phyloP scores from a whole-genome alignment of 2,888 invertebrate species.

The Xestia rhomboidea region DNA sequence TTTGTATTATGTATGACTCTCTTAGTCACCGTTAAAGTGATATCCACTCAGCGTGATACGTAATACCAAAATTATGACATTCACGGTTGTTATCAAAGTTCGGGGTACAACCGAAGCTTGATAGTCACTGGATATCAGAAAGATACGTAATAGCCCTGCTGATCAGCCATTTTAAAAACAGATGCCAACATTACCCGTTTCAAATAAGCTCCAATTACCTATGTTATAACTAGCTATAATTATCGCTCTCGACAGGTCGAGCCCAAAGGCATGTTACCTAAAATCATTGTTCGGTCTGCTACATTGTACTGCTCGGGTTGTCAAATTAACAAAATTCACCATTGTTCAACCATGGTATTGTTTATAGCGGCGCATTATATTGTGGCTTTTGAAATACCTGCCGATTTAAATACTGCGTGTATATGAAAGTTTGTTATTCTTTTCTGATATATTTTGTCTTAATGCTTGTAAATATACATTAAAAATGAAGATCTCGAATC shows the following conservation, averaged over 20 bases:
- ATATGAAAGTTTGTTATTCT: rapidly evolving
- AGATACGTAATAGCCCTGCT: too few relatives aligned
- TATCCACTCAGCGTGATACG: too few relatives aligned
- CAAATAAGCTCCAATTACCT: neutral
- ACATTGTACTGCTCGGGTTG: constrained; percentile 11
- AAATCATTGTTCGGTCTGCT: constrained; percentile 21
- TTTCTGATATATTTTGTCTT: too few relatives aligned
- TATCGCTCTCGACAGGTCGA: neutral
- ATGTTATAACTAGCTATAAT: neutral
- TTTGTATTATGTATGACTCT: too few relatives aligned
- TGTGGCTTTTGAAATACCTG: constrained; percentile 14
- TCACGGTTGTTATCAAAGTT: too few relatives aligned
- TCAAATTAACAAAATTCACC: constrained; percentile 38
- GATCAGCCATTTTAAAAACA: neutral
- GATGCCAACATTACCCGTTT: too few relatives aligned
- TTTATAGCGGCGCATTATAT: constrained; percentile 8
- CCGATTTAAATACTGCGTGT: neutral
- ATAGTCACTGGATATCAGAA: too few relatives aligned
- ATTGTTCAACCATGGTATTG: constrained; percentile 31
- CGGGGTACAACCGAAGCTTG: too few relatives aligned
- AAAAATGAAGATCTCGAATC: too few relatives aligned
- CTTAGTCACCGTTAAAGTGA: too few relatives aligned
- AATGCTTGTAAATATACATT: too few relatives aligned
- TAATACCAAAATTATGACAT: too few relatives aligned
- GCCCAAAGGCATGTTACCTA: constrained; percentile 12